A percentile compares a stretch with the other conserved stretches of the same genome.
Conservation (phyloP, 2,888 invertebrate species). For the Drosophila paranaensis region DNA sequence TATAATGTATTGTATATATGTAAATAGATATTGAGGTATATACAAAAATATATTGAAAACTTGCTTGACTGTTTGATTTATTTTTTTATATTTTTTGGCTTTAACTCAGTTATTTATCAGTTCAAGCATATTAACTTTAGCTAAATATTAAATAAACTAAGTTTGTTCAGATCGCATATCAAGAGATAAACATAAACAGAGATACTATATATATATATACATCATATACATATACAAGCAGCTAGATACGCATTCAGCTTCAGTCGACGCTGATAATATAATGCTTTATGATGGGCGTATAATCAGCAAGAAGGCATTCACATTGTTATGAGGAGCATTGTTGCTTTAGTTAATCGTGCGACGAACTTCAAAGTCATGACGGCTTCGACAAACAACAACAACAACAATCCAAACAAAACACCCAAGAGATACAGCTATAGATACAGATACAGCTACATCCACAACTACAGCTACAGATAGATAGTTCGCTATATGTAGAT, state of each 20-base stretch:
- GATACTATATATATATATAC: constrained; percentile 13
- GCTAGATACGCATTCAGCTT: constrained; percentile 22
- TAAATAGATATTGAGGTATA: neutral
- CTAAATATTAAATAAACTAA: neutral
- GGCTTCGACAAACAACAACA: constrained; percentile 40
- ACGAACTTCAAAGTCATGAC: constrained; percentile 67
- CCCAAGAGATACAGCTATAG: constrained; percentile 7
- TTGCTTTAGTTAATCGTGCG: constrained; percentile 76
- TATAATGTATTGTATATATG: no score
- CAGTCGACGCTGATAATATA: constrained; percentile 26
- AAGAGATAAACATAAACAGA: constrained; percentile 35
- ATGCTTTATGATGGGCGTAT: constrained; percentile 49
- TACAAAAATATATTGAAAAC: neutral
- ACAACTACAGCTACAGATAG: constrained; percentile 5
- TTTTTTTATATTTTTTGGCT: no score
- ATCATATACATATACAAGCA: neutral
- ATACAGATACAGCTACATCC: neutral
- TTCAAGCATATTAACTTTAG: neutral
- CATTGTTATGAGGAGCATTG: constrained; percentile 43
- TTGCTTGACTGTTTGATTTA: no score
- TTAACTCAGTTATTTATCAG: neutral
- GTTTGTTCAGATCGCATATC: constrained; percentile 11
- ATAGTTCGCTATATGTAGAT: constrained; percentile 24
- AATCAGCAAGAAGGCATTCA: constrained; percentile 56
- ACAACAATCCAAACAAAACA: constrained; percentile 26